Evolutionary conservation across 2,797 vertebrate species (phyloP).

Genomic region (Anguilla anguilla): DNA sequence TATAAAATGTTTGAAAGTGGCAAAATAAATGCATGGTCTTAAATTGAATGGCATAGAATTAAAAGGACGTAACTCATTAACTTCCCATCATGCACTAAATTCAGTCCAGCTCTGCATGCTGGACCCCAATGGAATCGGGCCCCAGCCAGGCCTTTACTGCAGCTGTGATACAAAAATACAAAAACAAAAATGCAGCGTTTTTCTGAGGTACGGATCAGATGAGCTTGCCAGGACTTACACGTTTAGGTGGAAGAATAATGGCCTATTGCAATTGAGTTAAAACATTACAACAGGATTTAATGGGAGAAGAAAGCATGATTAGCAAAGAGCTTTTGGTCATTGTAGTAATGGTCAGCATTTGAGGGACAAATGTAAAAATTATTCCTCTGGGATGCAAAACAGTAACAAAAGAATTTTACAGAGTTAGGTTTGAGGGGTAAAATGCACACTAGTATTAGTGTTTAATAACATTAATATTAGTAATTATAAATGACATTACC

Average conservation of each 20-base stretch:
- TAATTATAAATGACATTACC: neutral
- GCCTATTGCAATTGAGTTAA: neutral
- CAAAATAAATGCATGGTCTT: neutral
- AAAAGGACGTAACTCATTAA: neutral
- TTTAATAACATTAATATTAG: no score
- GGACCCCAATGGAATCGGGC: neutral
- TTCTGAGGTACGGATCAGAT: neutral
- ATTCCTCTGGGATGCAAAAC: neutral
- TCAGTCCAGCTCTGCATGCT: neutral
- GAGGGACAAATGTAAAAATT: neutral
- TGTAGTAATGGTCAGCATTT: neutral
- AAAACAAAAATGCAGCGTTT: no score
- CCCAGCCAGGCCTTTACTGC: neutral
- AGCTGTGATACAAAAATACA: neutral
- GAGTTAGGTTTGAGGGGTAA: neutral
- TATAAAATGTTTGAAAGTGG: neutral
- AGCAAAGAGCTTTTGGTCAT: neutral
- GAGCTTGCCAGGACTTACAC: neutral
- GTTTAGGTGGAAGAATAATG: neutral
- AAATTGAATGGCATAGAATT: neutral
- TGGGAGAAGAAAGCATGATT: neutral
- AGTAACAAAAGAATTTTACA: neutral
- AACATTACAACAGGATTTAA: neutral
- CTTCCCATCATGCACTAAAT: neutral
- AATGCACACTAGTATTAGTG: neutral